Evolutionary conservation across 2,888 invertebrate genomes (phyloP), one percentile per base, ranked within the genome.

Genomic region (Aporophyla nigra): DNA sequence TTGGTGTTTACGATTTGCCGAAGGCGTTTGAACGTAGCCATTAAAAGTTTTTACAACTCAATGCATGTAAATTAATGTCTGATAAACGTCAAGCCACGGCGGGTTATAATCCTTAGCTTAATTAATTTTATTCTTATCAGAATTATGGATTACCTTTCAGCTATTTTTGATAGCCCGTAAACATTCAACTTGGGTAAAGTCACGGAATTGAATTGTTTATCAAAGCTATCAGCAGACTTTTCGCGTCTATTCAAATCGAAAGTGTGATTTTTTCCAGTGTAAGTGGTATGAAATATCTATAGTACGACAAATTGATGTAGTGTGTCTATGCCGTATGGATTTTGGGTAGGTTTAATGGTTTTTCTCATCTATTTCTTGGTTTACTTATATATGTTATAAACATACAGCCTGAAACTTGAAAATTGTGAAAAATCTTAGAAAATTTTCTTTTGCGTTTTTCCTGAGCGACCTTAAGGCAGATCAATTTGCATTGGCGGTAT

Each of bases 1-100:
- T 80, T 74, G 74, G 62, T 83, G 80, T 87, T 86, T 86, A 87
- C 76, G 81, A 81, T 68, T 65, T 71, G 78, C 73, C 78, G 79
- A 76, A 81, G 85, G 84, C 84, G 78, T 85, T 81, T 74, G 80
- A 86, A 63, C 80, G 69, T 66, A 67, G 67, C 46, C 69, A 79
- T 75, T 78, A 74, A 81, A 76, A 74, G 62, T 61, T 74, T 80
- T 86, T 76, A 76, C 71, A 77, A 63, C 74, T 78, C 74, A 76
- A 76, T 80, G 65, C 66, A 80, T 74, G 74, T 77, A 67, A 79
- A 83, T 77, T 78, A 83, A 70, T 71, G 62, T 71, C 61, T 83
- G 72, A 73, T 75, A 67, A 71, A 80, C 62, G 72, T 71, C 67
- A 70, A 68, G 68, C 40, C 16, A 24, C n/a, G 62, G 49, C 21